Evolutionary conservation across 2,888 invertebrate species (phyloP), one percentile per base, ranked within the genome.

Genomic region (Limenitis camilla): DNA sequence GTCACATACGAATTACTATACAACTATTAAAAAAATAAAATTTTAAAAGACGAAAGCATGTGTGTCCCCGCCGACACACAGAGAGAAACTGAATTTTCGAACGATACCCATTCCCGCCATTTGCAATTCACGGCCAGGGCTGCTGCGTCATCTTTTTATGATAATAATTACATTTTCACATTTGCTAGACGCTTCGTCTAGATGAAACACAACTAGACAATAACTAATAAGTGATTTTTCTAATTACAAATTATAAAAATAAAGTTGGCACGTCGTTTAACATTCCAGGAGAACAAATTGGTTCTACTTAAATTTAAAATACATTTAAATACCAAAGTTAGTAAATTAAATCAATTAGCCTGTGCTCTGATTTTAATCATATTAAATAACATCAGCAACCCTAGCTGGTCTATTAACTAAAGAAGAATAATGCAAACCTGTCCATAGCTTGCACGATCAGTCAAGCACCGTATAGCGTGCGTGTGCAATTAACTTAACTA

Each of bases 61-160:
- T 75, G 72, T 70, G 66, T 59, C 59, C 64, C 52, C 55, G 68
- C 59, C 74, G 72, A 69, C 73, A 70, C 71, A 67, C 75, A 73
- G 67, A 76, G 68, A 69, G 70, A 68, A 71, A 83, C 84, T 81
- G 76, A 75, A 51, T 54, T 53, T 42, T 46, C 39, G 48, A 51
- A 33, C 44, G 33, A 40, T 32, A 29, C 40, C 36, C 40, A 53
- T 57, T 60, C 58, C 58, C 59, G 58, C 57, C 60, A 54, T 50
- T 52, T 40, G 56, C 49, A 40, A 45, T 39, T 46, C 56, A 54
- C 53, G 62, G 53, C 61, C 67, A 68, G 67, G 69, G 66, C 57
- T 63, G 63, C 55, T 63, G 55, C 60, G 60, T 60, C 64, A 60
- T 52, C 35, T 19, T 19, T 19, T 19, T 3, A 19, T 19, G 19